Conservation (phyloP, 2,113 vertebrate genomes). For the Hippocampus mohnikei region DNA sequence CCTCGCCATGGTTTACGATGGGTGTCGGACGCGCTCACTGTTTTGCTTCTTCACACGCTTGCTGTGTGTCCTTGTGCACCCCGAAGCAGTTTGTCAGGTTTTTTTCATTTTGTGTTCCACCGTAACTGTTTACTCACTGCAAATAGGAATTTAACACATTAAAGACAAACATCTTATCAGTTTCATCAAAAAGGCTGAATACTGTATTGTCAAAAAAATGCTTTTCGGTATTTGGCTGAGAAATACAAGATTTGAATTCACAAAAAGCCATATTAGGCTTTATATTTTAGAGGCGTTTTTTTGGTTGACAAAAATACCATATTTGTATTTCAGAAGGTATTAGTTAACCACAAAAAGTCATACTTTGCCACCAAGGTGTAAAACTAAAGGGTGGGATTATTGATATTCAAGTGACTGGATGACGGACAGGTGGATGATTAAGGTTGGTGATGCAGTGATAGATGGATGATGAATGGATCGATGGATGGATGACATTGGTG, state of each 20-base stretch:
- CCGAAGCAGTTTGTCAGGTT: background rate
- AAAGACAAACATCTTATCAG: background rate
- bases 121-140: background rate
- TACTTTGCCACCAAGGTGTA: too few relatives aligned
- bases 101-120: background rate
- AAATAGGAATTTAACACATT: background rate
- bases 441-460: background rate
- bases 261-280: too few relatives aligned
- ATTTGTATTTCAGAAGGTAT: too few relatives aligned
- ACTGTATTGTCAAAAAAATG: too few relatives aligned
- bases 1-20: conserved; percentile 12
- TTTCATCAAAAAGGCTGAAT: background rate
- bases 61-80: background rate
- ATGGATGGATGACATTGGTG: background rate
- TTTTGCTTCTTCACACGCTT: conserved; percentile 19
- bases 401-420: too few relatives aligned
- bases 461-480: background rate
- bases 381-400: too few relatives aligned
- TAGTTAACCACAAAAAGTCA: too few relatives aligned
- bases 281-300: too few relatives aligned
- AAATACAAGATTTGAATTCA: too few relatives aligned
- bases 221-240: too few relatives aligned
- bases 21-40: background rate
- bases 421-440: background rate
- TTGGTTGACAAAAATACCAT: too few relatives aligned